Percentiles rank a stretch among this genome's conserved stretches.
These are phyloP conservation scores for Phragmatobia fuliginosa DNA, from an alignment of 2,888 invertebrate genomes.

Conservation along the genomic window DNA sequence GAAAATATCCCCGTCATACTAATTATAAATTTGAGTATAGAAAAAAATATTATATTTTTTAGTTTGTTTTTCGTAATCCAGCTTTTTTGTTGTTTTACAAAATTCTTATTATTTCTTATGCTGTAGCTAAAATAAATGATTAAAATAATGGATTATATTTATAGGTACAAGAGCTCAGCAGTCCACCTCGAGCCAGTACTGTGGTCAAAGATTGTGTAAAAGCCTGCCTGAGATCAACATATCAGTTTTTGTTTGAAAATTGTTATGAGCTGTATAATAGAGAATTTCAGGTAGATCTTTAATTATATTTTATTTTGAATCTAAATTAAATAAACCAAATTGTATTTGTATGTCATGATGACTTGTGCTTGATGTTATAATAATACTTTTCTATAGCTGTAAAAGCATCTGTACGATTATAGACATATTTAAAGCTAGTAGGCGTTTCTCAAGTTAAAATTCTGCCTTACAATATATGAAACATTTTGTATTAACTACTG, in stretches of 20 bases:
- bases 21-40: too few species aligned
- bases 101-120: not conserved
- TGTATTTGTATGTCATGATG: too few species aligned
- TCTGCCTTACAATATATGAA: not conserved
- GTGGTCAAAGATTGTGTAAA: conserved; percentile 99
- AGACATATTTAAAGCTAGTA: too few species aligned
- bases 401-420: too few species aligned
- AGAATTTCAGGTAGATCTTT: conserved; percentile 91
- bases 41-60: too few species aligned
- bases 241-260: conserved; percentile 99
- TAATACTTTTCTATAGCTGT: too few species aligned
- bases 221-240: conserved; percentile 99
- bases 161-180: conserved; percentile 98
- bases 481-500: not conserved
- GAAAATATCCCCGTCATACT: too few species aligned
- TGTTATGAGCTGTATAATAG: conserved; percentile 98
- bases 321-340: too few species aligned
- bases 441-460: too few species aligned
- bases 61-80: too few species aligned
- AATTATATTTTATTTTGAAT: not conserved
- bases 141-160: conserved; percentile 7
- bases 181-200: conserved; percentile 98
- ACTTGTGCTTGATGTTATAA: too few species aligned
- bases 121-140: not conserved
- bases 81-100: not conserved